These are phyloP conservation scores for Zophobas atratus DNA, from an alignment of 1,140 invertebrate species.

Conservation along the genomic window DNA sequence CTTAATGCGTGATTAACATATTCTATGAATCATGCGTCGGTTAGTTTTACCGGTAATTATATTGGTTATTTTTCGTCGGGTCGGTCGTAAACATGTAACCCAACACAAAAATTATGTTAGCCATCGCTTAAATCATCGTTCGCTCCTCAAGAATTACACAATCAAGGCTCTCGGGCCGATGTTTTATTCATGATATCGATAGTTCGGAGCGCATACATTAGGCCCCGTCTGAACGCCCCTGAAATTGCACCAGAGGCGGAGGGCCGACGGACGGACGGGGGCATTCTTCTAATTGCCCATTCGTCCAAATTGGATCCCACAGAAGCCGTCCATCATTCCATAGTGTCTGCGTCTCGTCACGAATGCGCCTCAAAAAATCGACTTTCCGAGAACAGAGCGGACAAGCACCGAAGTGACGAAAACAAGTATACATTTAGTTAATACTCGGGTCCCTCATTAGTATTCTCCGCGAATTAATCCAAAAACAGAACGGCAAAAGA, in stretches of 20 bases:
- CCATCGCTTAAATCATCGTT: conserved; percentile 36
- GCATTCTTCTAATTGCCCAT: conserved; percentile 44
- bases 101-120: conserved; percentile 50
- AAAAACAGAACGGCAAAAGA: conserved; percentile 65
- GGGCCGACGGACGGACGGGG: background rate
- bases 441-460: conserved; percentile 65
- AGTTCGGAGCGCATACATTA: conserved; percentile 35
- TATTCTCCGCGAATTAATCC: conserved; percentile 67
- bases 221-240: conserved; percentile 4
- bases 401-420: conserved; percentile 61
- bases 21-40: conserved; percentile 32
- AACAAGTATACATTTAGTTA: conserved; percentile 64
- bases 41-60: conserved; percentile 46
- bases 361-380: conserved; percentile 21
- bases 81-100: conserved; percentile 44
- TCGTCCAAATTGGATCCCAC: conserved; percentile 44
- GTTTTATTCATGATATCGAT: conserved; percentile 43
- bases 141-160: conserved; percentile 35
- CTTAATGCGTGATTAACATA: conserved; percentile 47
- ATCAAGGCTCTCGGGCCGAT: conserved; percentile 30
- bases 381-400: conserved; percentile 45
- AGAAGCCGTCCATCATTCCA: conserved; percentile 50
- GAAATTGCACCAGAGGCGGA: conserved; percentile 16
- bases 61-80: conserved; percentile 45
- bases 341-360: conserved; percentile 45